These are phyloP conservation scores for Drosophila simulans DNA, from an alignment of 1,140 invertebrate genomes.

Conservation along the genomic window DNA sequence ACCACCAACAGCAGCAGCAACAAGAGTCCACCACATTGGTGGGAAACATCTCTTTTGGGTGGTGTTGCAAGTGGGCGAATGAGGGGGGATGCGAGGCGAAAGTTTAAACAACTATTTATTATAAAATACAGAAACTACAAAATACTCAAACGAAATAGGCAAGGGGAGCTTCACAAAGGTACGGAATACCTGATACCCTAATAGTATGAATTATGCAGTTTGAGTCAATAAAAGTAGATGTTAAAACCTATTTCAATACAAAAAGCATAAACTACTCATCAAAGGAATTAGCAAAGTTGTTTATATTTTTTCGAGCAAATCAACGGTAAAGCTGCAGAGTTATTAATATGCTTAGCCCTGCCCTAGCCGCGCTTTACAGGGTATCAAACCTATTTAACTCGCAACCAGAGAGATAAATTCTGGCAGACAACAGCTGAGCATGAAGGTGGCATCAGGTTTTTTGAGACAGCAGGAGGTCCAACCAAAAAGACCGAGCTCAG, in stretches of 20 bases:
- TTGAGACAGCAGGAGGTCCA: constrained; percentile 56
- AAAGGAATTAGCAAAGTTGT: no score
- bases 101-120: constrained; percentile 82
- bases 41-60: constrained; percentile 67
- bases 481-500: constrained; percentile 40
- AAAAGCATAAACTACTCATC: no score
- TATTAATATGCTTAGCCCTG: no score
- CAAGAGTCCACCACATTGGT: constrained; percentile 71
- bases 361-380: constrained; percentile 10
- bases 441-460: constrained; percentile 63
- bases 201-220: no score
- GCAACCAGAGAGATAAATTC: constrained; percentile 28
- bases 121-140: constrained; percentile 75
- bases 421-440: constrained; percentile 69
- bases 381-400: constrained; percentile 68
- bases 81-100: constrained; percentile 33
- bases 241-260: neutral
- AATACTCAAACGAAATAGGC: constrained; percentile 54
- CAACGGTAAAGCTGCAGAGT: no score
- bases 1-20: constrained; percentile 10
- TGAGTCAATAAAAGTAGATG: neutral
- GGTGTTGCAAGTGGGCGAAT: constrained; percentile 3
- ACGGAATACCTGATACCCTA: constrained; percentile 15
- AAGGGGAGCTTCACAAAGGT: neutral
- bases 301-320: no score